Conservation (phyloP, 2,888 invertebrate species). For the Thereva unica region DNA sequence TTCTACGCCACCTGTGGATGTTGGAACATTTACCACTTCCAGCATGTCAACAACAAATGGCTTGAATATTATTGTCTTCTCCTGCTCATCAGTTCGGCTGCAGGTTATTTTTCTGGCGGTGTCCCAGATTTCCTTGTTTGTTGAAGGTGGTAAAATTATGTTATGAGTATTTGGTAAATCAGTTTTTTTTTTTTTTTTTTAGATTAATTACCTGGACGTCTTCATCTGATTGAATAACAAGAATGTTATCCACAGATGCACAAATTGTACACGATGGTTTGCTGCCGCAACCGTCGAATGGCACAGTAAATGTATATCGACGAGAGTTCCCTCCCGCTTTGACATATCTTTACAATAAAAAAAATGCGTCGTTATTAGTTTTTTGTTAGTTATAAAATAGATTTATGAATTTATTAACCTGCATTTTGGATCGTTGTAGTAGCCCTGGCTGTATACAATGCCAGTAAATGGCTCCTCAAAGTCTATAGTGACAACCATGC, state of each 20-base stretch:
- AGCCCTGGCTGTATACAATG: conserved; percentile 72
- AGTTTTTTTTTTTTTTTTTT: too few relatives aligned
- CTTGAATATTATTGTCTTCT: conserved; percentile 55
- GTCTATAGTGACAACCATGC: conserved; percentile 66
- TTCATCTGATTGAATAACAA: conserved; percentile 71
- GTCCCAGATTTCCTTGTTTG: conserved; percentile 63
- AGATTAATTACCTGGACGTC: conserved; percentile 60
- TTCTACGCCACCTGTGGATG: conserved; percentile 67
- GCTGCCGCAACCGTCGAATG: conserved; percentile 67
- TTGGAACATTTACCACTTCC: conserved; percentile 69
- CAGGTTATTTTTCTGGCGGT: conserved; percentile 67
- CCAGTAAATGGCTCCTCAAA: conserved; percentile 69
- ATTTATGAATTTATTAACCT: conserved; percentile 59
- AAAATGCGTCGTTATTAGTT: neutral
- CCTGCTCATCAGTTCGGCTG: conserved; percentile 53
- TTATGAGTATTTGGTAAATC: neutral
- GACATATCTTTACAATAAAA: conserved; percentile 62
- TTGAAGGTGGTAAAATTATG: neutral
- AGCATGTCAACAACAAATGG: conserved; percentile 73
- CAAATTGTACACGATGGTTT: conserved; percentile 66
- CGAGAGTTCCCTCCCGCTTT: conserved; percentile 63
- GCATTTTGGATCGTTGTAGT: conserved; percentile 69
- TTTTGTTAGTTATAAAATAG: neutral
- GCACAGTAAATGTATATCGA: conserved; percentile 67
- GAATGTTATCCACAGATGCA: conserved; percentile 67